Evolutionary conservation across 2,113 vertebrate species (phyloP).

Genomic region (Euleptes europaea): DNA sequence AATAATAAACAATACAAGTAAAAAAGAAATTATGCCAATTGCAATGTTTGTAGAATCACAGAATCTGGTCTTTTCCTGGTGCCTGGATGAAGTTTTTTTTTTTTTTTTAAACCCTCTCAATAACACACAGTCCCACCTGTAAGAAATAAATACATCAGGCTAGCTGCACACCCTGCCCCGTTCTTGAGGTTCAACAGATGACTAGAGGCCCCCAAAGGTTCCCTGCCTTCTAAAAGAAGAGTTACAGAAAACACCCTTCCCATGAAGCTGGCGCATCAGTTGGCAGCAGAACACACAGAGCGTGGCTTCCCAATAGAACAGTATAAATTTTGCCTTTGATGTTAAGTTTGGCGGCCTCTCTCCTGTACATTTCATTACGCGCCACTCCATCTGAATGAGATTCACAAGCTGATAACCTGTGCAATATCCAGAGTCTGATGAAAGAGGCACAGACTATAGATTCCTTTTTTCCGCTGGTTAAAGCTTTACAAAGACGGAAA

Average conservation of each 20-base stretch:
- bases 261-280: background rate
- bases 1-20: background rate
- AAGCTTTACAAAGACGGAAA: background rate
- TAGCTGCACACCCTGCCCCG: background rate
- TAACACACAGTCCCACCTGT: background rate
- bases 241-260: constrained; percentile 2
- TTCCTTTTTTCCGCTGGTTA: background rate
- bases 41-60: no score
- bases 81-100: no score
- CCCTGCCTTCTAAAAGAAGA: background rate
- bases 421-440: background rate
- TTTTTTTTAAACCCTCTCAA: no score
- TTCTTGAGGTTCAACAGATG: background rate
- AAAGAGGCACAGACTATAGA: background rate
- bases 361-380: background rate
- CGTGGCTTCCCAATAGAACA: background rate
- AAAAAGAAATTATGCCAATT: background rate
- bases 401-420: constrained; percentile 7
- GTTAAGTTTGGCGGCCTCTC: constrained; percentile 1
- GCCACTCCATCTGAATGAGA: background rate
- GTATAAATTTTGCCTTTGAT: background rate
- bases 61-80: no score
- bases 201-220: background rate
- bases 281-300: background rate
- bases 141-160: background rate